Percentiles rank a stretch among this genome's conserved stretches.
phyloP scores from a whole-genome alignment of 92 coral and sea anemone species.

The Epizoanthus stellaris region DNA sequence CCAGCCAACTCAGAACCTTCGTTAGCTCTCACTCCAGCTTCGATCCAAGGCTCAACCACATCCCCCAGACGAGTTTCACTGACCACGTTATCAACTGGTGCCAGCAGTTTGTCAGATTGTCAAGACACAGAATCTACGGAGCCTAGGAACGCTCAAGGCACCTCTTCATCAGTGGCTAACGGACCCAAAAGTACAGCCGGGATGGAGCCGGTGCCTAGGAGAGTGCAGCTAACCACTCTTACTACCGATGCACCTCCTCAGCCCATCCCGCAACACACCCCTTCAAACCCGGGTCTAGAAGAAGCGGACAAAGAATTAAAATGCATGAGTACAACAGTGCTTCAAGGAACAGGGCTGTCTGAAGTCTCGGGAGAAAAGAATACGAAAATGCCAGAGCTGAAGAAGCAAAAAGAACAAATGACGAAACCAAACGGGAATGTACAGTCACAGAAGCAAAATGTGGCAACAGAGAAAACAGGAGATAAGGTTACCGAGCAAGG shows the following conservation, averaged over 20 bases:
- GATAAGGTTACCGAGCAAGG: background rate
- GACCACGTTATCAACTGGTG: constrained; percentile 6
- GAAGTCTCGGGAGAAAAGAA: background rate
- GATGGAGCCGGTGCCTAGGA: constrained; percentile 8
- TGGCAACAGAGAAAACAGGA: background rate
- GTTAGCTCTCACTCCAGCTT: background rate
- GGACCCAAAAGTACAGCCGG: too few species aligned
- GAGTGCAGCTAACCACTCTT: constrained; percentile 33
- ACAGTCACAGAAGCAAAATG: background rate
- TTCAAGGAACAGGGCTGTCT: background rate
- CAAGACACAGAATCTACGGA: background rate
- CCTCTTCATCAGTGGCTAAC: background rate
- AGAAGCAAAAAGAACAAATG: background rate
- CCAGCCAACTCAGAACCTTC: background rate
- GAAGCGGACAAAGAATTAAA: background rate
- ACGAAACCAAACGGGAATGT: background rate
- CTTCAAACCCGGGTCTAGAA: background rate
- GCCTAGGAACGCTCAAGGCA: background rate
- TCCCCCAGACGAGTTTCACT: constrained; percentile 1
- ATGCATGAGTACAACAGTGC: background rate
- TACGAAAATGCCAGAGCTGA: background rate
- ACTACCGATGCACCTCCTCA: background rate
- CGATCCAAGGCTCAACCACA: background rate
- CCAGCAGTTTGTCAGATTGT: background rate
- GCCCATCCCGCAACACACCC: background rate